These are phyloP conservation scores for Acanthosoma haemorrhoidale DNA, from an alignment of 2,888 invertebrate species.

Conservation along the genomic window DNA sequence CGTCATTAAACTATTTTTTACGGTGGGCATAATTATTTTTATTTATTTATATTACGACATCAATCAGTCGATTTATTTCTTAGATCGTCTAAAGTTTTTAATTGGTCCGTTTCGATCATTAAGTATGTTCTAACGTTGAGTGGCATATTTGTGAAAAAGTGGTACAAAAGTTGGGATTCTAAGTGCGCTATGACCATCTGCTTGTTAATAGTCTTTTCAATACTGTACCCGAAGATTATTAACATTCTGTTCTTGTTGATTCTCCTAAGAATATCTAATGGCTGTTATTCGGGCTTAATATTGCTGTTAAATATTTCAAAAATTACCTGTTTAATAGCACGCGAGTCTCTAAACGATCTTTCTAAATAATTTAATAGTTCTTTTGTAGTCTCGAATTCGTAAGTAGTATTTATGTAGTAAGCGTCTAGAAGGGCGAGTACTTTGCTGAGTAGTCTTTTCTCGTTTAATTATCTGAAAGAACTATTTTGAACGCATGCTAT, in stretches of 20 bases:
- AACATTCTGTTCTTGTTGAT: not conserved
- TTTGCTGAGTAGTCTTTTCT: no score
- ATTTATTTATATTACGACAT: no score
- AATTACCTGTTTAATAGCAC: not conserved
- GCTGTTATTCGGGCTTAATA: not conserved
- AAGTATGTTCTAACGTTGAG: not conserved
- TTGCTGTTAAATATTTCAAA: not conserved
- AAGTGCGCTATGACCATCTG: not conserved
- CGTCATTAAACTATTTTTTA: no score
- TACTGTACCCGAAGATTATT: not conserved
- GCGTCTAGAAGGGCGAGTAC: no score
- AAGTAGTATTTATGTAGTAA: no score
- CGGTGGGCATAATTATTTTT: no score
- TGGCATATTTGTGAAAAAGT: not conserved
- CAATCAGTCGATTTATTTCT: no score
- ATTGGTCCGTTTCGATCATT: not conserved
- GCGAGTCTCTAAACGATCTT: not conserved
- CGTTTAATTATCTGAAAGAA: no score
- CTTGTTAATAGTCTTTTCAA: not conserved
- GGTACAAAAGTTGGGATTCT: not conserved
- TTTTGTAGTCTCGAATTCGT: not conserved
- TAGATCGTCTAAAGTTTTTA: not conserved
- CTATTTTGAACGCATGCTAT: no score
- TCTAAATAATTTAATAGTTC: not conserved
- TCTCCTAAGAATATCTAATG: not conserved